Evolutionary conservation across 2,888 invertebrate genomes (phyloP).

Genomic region (Osedax frankpressi): DNA sequence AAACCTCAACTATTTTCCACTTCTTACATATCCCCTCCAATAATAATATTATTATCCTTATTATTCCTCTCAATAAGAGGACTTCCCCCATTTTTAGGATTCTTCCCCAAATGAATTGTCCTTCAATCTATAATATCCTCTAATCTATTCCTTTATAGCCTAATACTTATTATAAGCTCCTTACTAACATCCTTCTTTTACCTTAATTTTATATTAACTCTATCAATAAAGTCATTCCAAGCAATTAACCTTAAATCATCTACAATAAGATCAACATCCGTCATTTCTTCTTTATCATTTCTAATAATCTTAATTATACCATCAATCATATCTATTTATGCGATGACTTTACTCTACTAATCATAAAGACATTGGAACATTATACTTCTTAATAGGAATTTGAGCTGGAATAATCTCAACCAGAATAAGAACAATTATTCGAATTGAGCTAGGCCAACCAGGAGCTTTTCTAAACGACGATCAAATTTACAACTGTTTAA

Average conservation of each 20-base stretch:
- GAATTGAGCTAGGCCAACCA: constrained; percentile 59
- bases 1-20: constrained; percentile 1
- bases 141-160: background rate
- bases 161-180: constrained; percentile 21
- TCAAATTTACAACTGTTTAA: constrained; percentile 66
- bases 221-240: background rate
- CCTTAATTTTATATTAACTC: constrained; percentile 16
- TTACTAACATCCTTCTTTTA: constrained; percentile 24
- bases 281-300: background rate
- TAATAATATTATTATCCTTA: background rate
- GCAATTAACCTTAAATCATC: background rate
- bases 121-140: background rate
- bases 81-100: constrained; percentile 25
- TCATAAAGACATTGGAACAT: constrained; percentile 64
- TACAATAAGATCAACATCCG: background rate
- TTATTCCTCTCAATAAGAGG: constrained; percentile 24
- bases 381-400: constrained; percentile 54
- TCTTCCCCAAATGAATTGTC: constrained; percentile 25
- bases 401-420: constrained; percentile 61
- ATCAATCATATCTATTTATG: constrained; percentile 21
- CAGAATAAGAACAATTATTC: constrained; percentile 60
- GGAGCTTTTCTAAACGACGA: constrained; percentile 60
- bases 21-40: background rate
- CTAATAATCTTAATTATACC: background rate
- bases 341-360: constrained; percentile 54